A percentile compares a stretch with the other conserved stretches of the same genome.
These are phyloP conservation scores for Melanophora roralis DNA, from an alignment of 2,888 invertebrate genomes.

Conservation along the genomic window DNA sequence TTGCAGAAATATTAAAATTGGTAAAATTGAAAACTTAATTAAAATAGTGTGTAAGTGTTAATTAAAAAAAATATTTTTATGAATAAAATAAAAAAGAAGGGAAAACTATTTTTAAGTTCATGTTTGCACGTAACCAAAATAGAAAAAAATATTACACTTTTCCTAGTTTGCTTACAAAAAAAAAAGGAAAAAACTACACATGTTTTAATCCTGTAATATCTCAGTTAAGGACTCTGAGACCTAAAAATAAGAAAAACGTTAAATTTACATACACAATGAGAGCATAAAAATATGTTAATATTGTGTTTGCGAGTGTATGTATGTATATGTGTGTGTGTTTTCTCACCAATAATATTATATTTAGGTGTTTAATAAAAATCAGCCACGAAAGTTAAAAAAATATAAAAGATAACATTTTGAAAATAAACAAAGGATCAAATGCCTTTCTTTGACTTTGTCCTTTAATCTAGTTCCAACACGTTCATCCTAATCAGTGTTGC, in stretches of 20 bases:
- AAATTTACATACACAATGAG: not conserved
- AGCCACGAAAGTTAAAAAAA: not conserved
- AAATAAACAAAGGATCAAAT: slow-evolving; percentile 7
- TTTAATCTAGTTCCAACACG: not conserved
- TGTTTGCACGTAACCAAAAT: slow-evolving; percentile 6
- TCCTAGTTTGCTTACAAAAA: not conserved
- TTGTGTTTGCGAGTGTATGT: not conserved
- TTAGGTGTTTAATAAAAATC: slow-evolving; percentile 36
- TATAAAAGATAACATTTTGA: not conserved
- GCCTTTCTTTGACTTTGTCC: slow-evolving; percentile 8
- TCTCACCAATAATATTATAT: slow-evolving; percentile 28
- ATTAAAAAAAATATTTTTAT: not conserved
- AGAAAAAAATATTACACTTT: not conserved
- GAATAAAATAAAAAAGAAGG: not conserved
- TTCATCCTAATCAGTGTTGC: not conserved
- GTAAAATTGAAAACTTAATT: no score
- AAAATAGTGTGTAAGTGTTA: not conserved
- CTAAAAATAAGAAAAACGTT: slow-evolving; percentile 8
- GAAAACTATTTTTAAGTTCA: no score
- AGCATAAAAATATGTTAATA: no score
- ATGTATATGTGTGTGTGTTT: not conserved
- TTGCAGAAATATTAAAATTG: not conserved
- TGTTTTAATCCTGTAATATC: slow-evolving; percentile 12
- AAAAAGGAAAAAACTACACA: slow-evolving; percentile 2
- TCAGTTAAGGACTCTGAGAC: not conserved